phyloP scores from a whole-genome alignment of 2,888 invertebrate species.

The Phorcus lineatus region DNA sequence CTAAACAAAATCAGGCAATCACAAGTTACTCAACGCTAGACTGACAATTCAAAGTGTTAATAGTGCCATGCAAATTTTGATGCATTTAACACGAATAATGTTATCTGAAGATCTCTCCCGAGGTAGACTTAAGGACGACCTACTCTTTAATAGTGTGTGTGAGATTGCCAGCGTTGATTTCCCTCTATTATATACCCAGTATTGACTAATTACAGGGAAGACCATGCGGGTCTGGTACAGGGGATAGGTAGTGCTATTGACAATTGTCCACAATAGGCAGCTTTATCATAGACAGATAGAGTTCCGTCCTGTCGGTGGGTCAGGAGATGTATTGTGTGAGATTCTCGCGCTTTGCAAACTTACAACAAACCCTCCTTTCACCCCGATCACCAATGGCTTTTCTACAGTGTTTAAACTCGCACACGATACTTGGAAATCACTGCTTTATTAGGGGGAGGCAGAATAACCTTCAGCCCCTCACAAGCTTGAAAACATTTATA shows the following conservation, averaged over 20 bases:
- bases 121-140: neutral
- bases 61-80: constrained; percentile 15
- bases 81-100: constrained; percentile 11
- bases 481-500: neutral
- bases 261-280: constrained; percentile 10
- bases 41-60: neutral
- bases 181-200: constrained; percentile 4
- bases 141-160: neutral
- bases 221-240: neutral
- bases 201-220: constrained; percentile 4
- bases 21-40: neutral
- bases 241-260: constrained; percentile 14
- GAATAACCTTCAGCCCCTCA: neutral
- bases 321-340: neutral
- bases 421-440: neutral
- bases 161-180: constrained; percentile 20
- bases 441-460: neutral
- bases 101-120: neutral
- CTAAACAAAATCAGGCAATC: neutral
- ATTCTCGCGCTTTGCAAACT: constrained; percentile 2
- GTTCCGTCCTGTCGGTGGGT: neutral
- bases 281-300: constrained; percentile 15
- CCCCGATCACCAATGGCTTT: constrained; percentile 1
- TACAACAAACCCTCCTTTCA: neutral
- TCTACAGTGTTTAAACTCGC: constrained; percentile 14